Percentiles rank a stretch among this genome's conserved stretches.
Conservation (phyloP, 2,113 vertebrate species). For the Phaetusa simplex region DNA sequence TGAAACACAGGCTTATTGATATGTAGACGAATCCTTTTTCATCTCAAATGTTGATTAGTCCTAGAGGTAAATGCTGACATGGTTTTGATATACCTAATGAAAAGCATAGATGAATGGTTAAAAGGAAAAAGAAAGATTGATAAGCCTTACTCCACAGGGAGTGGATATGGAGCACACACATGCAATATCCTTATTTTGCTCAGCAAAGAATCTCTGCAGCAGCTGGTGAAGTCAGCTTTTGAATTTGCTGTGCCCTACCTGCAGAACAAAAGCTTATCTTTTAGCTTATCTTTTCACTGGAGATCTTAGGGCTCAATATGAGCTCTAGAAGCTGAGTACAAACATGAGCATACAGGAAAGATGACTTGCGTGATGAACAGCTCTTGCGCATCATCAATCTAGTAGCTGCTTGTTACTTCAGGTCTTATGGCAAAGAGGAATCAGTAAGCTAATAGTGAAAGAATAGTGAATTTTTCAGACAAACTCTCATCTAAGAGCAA, state of each 20-base stretch:
- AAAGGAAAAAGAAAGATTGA: background rate
- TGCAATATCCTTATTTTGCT: background rate
- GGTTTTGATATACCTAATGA: background rate
- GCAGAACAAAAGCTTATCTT: background rate
- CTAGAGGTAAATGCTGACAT: background rate
- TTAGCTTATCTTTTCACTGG: background rate
- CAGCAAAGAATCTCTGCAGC: background rate
- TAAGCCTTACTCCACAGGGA: background rate
- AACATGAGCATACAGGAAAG: background rate
- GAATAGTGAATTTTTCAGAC: background rate
- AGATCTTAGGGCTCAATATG: background rate
- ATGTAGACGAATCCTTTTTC: background rate
- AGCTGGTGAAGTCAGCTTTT: background rate
- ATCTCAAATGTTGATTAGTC: background rate
- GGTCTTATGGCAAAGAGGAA: background rate
- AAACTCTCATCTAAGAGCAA: background rate
- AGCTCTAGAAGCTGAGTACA: background rate
- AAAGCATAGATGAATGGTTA: background rate
- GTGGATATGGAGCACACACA: background rate
- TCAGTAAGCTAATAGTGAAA: background rate
- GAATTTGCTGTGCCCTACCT: background rate
- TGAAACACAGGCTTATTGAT: background rate
- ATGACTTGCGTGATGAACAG: background rate
- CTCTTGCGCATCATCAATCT: background rate
- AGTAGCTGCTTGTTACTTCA: background rate